These are phyloP conservation scores for Myxocyprinus asiaticus DNA, from an alignment of 2,113 vertebrate genomes.

Conservation along the genomic window DNA sequence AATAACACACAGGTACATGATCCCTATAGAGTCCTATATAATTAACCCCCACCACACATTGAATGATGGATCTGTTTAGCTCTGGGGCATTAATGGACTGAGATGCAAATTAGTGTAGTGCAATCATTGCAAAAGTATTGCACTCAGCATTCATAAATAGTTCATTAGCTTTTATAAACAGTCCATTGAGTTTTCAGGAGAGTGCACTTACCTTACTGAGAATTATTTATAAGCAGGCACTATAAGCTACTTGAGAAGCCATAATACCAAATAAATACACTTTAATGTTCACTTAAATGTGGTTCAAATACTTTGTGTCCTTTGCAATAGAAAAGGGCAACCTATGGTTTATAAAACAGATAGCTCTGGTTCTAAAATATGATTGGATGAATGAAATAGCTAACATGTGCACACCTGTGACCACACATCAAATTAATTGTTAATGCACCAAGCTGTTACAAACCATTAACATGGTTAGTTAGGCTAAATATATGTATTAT, in stretches of 20 bases:
- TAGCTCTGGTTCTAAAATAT: too few species aligned
- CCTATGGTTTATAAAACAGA: not conserved
- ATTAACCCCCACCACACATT: not conserved
- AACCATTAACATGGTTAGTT: not conserved
- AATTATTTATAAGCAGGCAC: slow-evolving; percentile 17
- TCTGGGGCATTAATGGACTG: not conserved
- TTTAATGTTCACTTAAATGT: not conserved
- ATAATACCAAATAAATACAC: not conserved
- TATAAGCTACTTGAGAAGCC: not conserved
- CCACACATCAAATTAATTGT: not conserved
- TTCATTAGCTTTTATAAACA: slow-evolving; percentile 40
- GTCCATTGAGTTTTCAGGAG: slow-evolving; percentile 28
- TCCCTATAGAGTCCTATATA: not conserved
- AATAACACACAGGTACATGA: not conserved
- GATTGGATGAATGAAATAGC: too few species aligned
- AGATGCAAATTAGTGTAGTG: slow-evolving; percentile 14
- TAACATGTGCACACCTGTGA: not conserved
- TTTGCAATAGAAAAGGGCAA: too few species aligned
- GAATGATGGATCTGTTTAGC: not conserved
- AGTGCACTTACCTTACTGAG: slow-evolving; percentile 21
- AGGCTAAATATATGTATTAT: too few species aligned
- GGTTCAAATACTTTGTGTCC: too few species aligned
- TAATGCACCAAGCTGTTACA: not conserved
- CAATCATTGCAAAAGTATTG: slow-evolving; percentile 4
- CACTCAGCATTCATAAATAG: slow-evolving; percentile 28